Evolutionary conservation across 2,113 vertebrate genomes (phyloP).

Genomic region (Oryzias woworae): DNA sequence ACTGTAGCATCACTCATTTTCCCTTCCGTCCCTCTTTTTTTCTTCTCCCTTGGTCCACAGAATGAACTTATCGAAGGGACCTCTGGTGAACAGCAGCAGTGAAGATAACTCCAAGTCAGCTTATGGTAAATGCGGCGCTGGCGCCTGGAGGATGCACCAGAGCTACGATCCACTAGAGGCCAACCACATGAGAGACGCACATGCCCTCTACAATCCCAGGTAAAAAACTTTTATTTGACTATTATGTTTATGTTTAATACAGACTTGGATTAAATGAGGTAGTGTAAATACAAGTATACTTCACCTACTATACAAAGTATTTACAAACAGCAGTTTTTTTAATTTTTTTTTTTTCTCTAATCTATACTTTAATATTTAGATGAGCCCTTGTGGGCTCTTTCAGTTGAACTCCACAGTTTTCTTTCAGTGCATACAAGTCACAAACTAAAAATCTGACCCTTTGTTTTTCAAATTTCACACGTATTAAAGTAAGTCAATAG

Average conservation of each 20-base stretch:
- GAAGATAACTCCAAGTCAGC: conserved; percentile 78
- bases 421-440: too few relatives aligned
- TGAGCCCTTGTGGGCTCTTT: too few relatives aligned
- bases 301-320: background rate
- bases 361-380: background rate
- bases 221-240: conserved; percentile 12
- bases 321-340: background rate
- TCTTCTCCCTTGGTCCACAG: conserved; percentile 59
- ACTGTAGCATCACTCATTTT: conserved; percentile 12
- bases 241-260: too few relatives aligned
- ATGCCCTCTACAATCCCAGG: conserved; percentile 81
- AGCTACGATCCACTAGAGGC: conserved; percentile 79
- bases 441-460: too few relatives aligned
- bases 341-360: background rate
- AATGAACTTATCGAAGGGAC: conserved; percentile 85
- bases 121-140: conserved; percentile 79
- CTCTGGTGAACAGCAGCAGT: conserved; percentile 81
- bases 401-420: too few relatives aligned
- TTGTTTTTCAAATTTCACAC: too few relatives aligned
- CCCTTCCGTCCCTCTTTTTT: conserved; percentile 44
- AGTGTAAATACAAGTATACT: too few relatives aligned
- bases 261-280: too few relatives aligned
- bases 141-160: conserved; percentile 83
- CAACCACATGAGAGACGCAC: conserved; percentile 82
- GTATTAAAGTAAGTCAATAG: too few relatives aligned